phyloP scores from a whole-genome alignment of 1,140 invertebrate genomes.

The Magallana angulata region DNA sequence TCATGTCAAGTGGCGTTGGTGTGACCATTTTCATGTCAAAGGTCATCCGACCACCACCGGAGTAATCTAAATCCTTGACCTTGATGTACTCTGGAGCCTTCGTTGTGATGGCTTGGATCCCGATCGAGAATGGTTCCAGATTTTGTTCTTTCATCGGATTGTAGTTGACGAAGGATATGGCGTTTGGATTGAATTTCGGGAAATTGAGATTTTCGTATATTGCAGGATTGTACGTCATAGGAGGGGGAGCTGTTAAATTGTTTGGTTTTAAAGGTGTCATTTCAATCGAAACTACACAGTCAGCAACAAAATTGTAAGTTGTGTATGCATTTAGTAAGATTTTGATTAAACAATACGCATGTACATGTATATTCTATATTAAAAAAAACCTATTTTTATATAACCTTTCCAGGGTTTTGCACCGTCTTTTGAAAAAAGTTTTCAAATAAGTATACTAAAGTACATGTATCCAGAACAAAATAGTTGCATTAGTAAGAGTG shows the following conservation, averaged over 20 bases:
- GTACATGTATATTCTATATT: too few species aligned
- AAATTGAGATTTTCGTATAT: not conserved
- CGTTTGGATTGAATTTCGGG: not conserved
- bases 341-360: too few species aligned
- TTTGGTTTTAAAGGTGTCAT: too few species aligned
- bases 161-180: conserved; percentile 13
- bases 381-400: too few species aligned
- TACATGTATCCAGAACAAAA: too few species aligned
- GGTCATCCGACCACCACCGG: not conserved
- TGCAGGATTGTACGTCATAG: not conserved
- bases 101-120: not conserved
- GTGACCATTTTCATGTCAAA: not conserved
- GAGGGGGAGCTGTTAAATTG: not conserved
- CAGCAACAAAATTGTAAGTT: too few species aligned
- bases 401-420: too few species aligned
- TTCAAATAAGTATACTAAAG: too few species aligned
- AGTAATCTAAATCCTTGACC: not conserved
- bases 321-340: too few species aligned
- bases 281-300: too few species aligned
- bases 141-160: conserved; percentile 18
- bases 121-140: not conserved
- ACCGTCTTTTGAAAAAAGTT: too few species aligned
- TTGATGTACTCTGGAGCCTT: not conserved
- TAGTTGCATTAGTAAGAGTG: too few species aligned
- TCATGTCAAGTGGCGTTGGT: not conserved